Evolutionary conservation across 2,888 invertebrate genomes (phyloP).

Genomic region (Girardia tigrina): DNA sequence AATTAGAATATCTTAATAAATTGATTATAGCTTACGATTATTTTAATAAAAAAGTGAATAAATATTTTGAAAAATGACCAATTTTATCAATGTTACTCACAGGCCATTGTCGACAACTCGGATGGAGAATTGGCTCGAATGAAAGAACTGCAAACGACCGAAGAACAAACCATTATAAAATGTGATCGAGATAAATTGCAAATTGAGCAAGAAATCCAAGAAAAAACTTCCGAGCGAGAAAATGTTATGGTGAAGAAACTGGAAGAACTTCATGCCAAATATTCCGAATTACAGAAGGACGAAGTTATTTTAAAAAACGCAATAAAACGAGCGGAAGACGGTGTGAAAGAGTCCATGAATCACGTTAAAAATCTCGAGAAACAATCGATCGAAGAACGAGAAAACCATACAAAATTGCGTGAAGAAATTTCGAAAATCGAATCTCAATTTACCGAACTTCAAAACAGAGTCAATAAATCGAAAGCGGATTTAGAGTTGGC

Average conservation of each 20-base stretch:
- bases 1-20: conserved; percentile 63
- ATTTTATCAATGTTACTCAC: too few species aligned
- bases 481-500: background rate
- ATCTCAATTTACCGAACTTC: background rate
- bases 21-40: conserved; percentile 33
- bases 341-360: conserved; percentile 59
- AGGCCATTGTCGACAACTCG: conserved; percentile 5
- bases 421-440: background rate
- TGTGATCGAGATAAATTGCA: background rate
- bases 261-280: conserved; percentile 56
- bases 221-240: conserved; percentile 18
- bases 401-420: background rate
- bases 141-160: conserved; percentile 37
- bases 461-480: background rate
- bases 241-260: conserved; percentile 46
- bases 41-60: background rate
- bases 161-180: conserved; percentile 42
- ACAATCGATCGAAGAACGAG: conserved; percentile 55
- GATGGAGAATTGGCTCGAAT: conserved; percentile 25
- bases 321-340: conserved; percentile 58
- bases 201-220: background rate
- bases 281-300: conserved; percentile 58
- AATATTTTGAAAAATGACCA: too few species aligned
- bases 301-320: conserved; percentile 60
- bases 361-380: conserved; percentile 59